Base-by-base conservation (phyloP, 2,113 vertebrate genomes). In the Thalassoma bifasciatum region DNA sequence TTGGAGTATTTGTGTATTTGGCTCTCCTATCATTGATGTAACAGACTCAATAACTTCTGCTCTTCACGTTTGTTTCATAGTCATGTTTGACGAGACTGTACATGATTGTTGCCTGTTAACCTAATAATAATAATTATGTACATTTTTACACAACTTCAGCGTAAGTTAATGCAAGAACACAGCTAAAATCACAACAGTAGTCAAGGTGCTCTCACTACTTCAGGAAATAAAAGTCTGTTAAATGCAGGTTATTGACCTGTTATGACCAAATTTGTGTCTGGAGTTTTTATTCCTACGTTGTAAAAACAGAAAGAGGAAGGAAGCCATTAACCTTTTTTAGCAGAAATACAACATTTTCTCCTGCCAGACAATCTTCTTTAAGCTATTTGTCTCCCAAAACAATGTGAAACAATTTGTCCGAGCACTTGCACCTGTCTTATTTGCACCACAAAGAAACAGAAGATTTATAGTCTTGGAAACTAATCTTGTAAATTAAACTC, bases 371-470 rank as follows among this genome's bases (percentile, higher is more conserved):
- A 49, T 69, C 73, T 10, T 57, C 72, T 75, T 62, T 12, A 56
- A 79, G 38, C 53, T 3, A 26, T 50, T 84, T 72, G 47, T 79
- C 67, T 77, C 67, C 42, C 51, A 57, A 72, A 62, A 77, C 72
- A 83, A 77, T 66, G 65, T 36, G 17, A 34, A 38, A 65, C 59
- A 65, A 69, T 70, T 54, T 22, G 16, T 44, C 77, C n/a, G 30
- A 46, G 70, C 79, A 69, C 73, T 82, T 17, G n/a, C 17, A 37
- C 37, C 70, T 38, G 61, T 85, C 71, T 19, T 57, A 81, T 92
- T 90, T 88, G 46, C 87, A 90, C 86, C 77, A 89, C 83, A 92
- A 87, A 86, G 64, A 81, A 60, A 13, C 24, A 19, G 21, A 40
- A 77, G 75, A 86, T 81, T 75, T 78, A 76, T 3, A 57, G 83